A percentile compares a stretch with the other conserved stretches of the same genome.
Evolutionary conservation across 2,888 invertebrate species (phyloP).

Genomic region (Eupeodes latifasciatus): DNA sequence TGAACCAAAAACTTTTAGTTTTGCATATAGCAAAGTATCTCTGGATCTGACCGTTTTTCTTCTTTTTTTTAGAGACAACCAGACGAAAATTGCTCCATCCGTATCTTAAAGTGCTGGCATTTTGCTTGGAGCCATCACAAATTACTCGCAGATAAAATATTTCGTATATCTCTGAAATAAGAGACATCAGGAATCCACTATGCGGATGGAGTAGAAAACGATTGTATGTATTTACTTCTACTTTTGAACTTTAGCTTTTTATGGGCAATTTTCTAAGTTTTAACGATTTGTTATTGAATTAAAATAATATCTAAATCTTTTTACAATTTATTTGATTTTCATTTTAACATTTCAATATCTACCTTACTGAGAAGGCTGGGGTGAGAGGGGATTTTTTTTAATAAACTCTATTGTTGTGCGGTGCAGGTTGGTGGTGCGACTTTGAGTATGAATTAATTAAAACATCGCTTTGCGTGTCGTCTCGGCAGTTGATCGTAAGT

Average conservation of each 20-base stretch:
- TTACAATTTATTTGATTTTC: conserved; percentile 31
- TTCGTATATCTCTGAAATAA: conserved; percentile 35
- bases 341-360: background rate
- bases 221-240: conserved; percentile 2
- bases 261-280: conserved; percentile 65
- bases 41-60: background rate
- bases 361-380: too few relatives aligned
- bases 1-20: conserved; percentile 1
- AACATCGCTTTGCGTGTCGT: background rate
- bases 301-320: conserved; percentile 35
- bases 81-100: conserved; percentile 62
- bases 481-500: conserved; percentile 50
- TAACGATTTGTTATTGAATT: conserved; percentile 67
- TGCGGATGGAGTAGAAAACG: background rate
- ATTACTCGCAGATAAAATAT: conserved; percentile 49
- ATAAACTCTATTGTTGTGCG: conserved; percentile 32
- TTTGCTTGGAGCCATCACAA: conserved; percentile 63
- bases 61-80: conserved; percentile 36
- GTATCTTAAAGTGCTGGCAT: conserved; percentile 25
- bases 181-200: conserved; percentile 29
- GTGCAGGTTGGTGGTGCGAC: background rate
- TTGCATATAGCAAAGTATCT: conserved; percentile 23
- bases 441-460: conserved; percentile 69
- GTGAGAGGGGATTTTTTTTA: background rate
- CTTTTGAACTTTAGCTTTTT: conserved; percentile 55